phyloP scores from a whole-genome alignment of 2,888 invertebrate genomes.

The Heliconius aoede region DNA sequence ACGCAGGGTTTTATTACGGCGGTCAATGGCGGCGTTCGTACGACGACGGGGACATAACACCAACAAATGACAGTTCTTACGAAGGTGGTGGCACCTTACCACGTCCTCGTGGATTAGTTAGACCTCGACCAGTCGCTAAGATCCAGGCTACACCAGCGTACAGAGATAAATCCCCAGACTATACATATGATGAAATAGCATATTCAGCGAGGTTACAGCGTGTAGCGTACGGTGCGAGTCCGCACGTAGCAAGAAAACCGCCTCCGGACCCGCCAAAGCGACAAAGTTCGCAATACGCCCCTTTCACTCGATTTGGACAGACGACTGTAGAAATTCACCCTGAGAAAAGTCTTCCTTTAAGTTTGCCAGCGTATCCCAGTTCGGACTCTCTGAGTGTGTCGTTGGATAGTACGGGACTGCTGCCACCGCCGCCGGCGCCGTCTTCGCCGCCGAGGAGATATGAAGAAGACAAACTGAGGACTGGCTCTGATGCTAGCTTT shows the following conservation, averaged over 20 bases:
- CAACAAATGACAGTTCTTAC: constrained; percentile 88
- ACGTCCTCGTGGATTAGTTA: constrained; percentile 90
- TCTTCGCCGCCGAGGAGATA: constrained; percentile 84
- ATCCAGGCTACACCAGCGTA: constrained; percentile 84
- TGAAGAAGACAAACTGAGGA: constrained; percentile 82
- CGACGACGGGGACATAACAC: constrained; percentile 95
- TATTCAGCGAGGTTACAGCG: constrained; percentile 78
- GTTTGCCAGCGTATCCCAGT: constrained; percentile 86
- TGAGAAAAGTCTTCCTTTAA: constrained; percentile 84
- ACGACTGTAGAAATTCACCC: constrained; percentile 85
- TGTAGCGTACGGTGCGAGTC: constrained; percentile 86
- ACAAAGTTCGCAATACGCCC: constrained; percentile 84
- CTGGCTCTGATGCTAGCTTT: constrained; percentile 92
- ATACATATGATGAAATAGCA: constrained; percentile 79
- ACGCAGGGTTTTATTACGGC: constrained; percentile 84
- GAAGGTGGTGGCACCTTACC: constrained; percentile 94
- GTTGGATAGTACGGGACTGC: constrained; percentile 85
- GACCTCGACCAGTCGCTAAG: constrained; percentile 92
- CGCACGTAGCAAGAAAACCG: constrained; percentile 89
- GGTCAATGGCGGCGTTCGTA: constrained; percentile 90
- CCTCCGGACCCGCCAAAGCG: constrained; percentile 92
- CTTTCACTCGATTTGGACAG: constrained; percentile 81
- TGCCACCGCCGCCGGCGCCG: constrained; percentile 86
- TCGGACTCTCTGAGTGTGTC: constrained; percentile 86
- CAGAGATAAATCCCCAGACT: constrained; percentile 75